phyloP scores from a whole-genome alignment of 2,888 invertebrate genomes.

The Escarpia spicata region DNA sequence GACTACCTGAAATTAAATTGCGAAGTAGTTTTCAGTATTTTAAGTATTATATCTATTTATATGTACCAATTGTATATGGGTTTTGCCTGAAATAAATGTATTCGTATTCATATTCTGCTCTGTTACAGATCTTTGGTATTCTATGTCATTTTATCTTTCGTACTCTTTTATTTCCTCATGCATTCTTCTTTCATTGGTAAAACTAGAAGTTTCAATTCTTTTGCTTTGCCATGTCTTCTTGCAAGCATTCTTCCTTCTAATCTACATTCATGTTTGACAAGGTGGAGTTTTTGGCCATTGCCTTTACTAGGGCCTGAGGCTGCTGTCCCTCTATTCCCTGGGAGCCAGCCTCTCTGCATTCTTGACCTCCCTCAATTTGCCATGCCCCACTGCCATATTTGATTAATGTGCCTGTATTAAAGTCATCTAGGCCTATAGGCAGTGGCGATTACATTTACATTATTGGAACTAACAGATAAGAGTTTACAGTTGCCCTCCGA shows the following conservation, averaged over 20 bases:
- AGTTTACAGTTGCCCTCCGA: not conserved
- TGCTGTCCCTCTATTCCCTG: not conserved
- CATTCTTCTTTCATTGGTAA: not conserved
- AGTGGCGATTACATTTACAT: not conserved
- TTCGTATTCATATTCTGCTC: not conserved
- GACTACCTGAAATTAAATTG: too few relatives aligned
- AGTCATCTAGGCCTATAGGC: not conserved
- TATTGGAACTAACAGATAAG: not conserved
- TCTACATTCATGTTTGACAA: not conserved
- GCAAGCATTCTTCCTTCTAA: not conserved
- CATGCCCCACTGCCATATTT: not conserved
- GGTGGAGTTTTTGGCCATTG: not conserved
- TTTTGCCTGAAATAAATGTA: too few relatives aligned
- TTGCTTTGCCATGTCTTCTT: not conserved
- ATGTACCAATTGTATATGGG: too few relatives aligned
- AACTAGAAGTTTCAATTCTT: not conserved
- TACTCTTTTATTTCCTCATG: not conserved
- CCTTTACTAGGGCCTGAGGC: not conserved
- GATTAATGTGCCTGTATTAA: not conserved
- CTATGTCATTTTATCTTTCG: not conserved
- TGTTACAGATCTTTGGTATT: not conserved
- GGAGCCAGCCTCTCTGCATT: not conserved
- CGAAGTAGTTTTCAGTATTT: not conserved
- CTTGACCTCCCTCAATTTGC: not conserved
- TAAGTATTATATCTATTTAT: too few relatives aligned